These are phyloP conservation scores for Ovibos moschatus DNA, from an alignment of 2,113 vertebrate species.

Conservation along the genomic window DNA sequence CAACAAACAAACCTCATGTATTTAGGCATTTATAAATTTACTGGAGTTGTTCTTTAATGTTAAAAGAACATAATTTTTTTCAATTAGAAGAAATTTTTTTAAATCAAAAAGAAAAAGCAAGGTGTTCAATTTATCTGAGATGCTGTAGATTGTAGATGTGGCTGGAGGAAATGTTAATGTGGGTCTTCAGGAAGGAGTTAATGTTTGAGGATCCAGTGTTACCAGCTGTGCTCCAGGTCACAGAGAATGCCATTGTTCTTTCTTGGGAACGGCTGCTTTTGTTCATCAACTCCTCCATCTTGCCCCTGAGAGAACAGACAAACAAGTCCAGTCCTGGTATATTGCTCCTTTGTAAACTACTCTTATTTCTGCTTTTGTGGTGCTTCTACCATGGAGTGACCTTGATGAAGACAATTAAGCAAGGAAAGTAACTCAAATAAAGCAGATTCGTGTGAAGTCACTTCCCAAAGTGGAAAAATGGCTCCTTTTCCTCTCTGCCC, in stretches of 20 bases:
- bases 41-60: not conserved
- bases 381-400: not conserved
- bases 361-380: not conserved
- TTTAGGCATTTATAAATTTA: not conserved
- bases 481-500: not conserved
- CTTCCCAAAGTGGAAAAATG: not conserved
- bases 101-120: not conserved
- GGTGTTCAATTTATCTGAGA: not conserved
- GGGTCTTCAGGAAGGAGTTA: not conserved
- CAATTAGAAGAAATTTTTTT: not conserved
- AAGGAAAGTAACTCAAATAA: not conserved
- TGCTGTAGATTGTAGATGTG: not conserved
- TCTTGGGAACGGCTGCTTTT: slow-evolving; percentile 51
- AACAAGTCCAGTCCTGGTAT: not conserved
- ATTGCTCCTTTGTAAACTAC: not conserved
- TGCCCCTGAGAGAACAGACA: not conserved
- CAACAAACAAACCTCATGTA: not conserved
- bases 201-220: not conserved
- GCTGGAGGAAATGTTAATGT: not conserved
- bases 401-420: slow-evolving; percentile 7
- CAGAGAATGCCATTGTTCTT: slow-evolving; percentile 43
- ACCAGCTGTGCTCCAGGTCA: slow-evolving; percentile 51
- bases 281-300: not conserved
- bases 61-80: not conserved
- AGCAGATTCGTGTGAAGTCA: not conserved